Conservation (phyloP, 2,888 invertebrate genomes). For the Tiliacea aurago region DNA sequence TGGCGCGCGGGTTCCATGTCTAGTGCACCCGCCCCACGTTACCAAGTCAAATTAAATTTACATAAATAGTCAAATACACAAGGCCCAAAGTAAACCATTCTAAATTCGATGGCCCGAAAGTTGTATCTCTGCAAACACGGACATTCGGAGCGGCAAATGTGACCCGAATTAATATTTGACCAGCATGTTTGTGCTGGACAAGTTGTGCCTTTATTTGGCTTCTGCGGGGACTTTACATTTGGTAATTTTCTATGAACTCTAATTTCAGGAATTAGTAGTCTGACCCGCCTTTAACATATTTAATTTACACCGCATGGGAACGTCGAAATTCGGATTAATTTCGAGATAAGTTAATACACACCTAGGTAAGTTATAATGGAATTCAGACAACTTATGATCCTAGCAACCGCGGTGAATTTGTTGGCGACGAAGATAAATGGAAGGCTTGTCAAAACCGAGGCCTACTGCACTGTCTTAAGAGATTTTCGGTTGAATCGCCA, state of each 20-base stretch:
- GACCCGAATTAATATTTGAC: constrained; percentile 90
- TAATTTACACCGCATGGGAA: constrained; percentile 70
- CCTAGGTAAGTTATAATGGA: constrained; percentile 60
- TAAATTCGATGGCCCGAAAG: constrained; percentile 87
- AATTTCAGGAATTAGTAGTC: constrained; percentile 80
- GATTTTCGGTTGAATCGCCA: constrained; percentile 26
- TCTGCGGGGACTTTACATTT: constrained; percentile 75
- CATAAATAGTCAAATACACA: constrained; percentile 87
- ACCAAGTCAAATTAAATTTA: constrained; percentile 84
- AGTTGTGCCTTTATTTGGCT: constrained; percentile 83
- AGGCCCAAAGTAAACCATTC: constrained; percentile 84
- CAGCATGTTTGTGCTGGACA: constrained; percentile 76
- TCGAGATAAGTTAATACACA: constrained; percentile 59
- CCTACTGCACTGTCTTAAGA: constrained; percentile 48
- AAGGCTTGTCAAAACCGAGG: constrained; percentile 46
- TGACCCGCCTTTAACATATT: constrained; percentile 74
- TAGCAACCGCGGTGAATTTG: constrained; percentile 48
- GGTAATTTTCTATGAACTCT: constrained; percentile 82
- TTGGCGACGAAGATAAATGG: constrained; percentile 58
- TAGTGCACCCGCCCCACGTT: constrained; percentile 66
- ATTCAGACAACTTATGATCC: constrained; percentile 60
- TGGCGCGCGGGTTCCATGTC: constrained; percentile 60
- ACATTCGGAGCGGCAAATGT: constrained; percentile 85
- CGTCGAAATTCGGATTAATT: constrained; percentile 71
- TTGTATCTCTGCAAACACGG: constrained; percentile 87